Evolutionary conservation across 2,888 invertebrate genomes (phyloP).

Genomic region (Leucania comma): DNA sequence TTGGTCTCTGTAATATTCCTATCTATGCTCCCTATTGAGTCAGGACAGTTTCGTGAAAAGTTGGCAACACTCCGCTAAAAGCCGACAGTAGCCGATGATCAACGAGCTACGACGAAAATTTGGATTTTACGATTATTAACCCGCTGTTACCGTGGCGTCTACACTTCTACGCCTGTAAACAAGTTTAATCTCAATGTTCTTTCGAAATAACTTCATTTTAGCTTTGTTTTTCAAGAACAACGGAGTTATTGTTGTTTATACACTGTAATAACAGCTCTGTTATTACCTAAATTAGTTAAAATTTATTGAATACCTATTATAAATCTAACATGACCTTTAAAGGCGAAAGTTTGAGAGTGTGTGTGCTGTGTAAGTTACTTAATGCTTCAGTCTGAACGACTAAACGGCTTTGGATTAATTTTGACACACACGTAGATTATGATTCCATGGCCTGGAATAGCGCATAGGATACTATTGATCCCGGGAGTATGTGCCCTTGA

Average conservation of each 20-base stretch:
- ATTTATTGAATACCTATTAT: not conserved
- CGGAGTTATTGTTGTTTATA: not conserved
- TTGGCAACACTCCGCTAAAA: slow-evolving; percentile 24
- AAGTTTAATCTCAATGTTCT: slow-evolving; percentile 23
- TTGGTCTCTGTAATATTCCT: not conserved
- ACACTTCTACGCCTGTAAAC: slow-evolving; percentile 20
- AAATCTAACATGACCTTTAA: not conserved
- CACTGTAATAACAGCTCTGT: not conserved
- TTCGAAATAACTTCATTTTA: slow-evolving; percentile 19
- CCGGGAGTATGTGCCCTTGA: too few species aligned
- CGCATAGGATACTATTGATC: too few species aligned
- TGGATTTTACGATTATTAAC: slow-evolving; percentile 48
- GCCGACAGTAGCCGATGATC: slow-evolving; percentile 33
- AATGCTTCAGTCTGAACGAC: too few species aligned
- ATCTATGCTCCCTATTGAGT: not conserved
- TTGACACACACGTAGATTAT: too few species aligned
- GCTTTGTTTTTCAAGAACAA: not conserved
- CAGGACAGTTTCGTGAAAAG: slow-evolving; percentile 8
- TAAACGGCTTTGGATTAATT: too few species aligned
- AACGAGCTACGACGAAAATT: slow-evolving; percentile 38
- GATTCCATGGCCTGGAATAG: too few species aligned
- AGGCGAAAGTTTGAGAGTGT: too few species aligned
- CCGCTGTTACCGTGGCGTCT: slow-evolving; percentile 4
- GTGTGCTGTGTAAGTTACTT: too few species aligned
- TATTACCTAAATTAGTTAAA: not conserved